phyloP scores from a whole-genome alignment of 2,797 vertebrate species.

The Poecilia gillii region DNA sequence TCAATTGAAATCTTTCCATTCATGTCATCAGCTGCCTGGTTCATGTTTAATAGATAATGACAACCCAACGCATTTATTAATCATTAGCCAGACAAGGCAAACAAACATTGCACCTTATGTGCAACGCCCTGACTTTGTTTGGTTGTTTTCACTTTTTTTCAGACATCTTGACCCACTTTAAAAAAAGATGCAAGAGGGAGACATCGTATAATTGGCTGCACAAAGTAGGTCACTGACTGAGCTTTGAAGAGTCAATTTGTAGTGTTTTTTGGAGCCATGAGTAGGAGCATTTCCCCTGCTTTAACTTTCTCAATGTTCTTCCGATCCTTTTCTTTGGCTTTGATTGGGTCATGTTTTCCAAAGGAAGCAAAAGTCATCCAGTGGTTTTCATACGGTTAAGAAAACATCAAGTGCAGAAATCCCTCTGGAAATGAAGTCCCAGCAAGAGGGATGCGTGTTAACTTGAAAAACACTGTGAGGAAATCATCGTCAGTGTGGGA shows the following conservation, averaged over 20 bases:
- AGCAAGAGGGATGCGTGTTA: constrained; percentile 14
- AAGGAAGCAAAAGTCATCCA: constrained; percentile 15
- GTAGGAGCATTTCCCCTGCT: constrained; percentile 36
- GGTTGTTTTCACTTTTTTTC: constrained; percentile 42
- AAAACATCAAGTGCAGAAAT: constrained; percentile 30
- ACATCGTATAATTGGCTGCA: constrained; percentile 62
- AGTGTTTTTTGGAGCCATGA: constrained; percentile 55
- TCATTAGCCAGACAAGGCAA: constrained; percentile 44
- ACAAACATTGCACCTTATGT: constrained; percentile 38
- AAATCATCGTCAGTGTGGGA: constrained; percentile 22
- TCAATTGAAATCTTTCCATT: constrained; percentile 24
- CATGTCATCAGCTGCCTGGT: constrained; percentile 25
- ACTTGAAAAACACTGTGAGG: constrained; percentile 16
- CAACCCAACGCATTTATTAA: constrained; percentile 46
- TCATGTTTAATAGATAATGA: constrained; percentile 39
- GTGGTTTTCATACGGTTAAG: constrained; percentile 5
- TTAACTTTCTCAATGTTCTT: constrained; percentile 1
- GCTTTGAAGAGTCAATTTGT: constrained; percentile 69
- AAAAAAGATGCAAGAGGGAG: constrained; percentile 56
- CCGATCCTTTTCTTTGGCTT: constrained; percentile 24
- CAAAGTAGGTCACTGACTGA: constrained; percentile 66
- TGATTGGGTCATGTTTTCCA: constrained; percentile 49
- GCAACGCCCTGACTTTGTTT: constrained; percentile 32
- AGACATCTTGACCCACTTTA: constrained; percentile 66
- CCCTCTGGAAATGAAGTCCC: constrained; percentile 38